Percentiles rank a stretch among this genome's conserved stretches.
These are phyloP conservation scores for Anhinga rufa DNA, from an alignment of 2,113 vertebrate species.

Conservation along the genomic window DNA sequence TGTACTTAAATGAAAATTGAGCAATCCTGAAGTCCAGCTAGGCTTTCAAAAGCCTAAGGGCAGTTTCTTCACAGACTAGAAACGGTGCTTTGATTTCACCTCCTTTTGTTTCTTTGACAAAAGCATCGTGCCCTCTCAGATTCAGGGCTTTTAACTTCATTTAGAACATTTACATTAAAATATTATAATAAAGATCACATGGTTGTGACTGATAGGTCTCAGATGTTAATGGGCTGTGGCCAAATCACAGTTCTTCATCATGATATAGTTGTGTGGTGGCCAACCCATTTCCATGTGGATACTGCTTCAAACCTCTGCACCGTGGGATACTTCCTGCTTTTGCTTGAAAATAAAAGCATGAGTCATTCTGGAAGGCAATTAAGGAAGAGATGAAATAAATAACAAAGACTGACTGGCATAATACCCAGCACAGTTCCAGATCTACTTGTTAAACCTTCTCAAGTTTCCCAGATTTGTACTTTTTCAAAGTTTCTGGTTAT, in stretches of 20 bases:
- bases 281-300: not conserved
- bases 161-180: not conserved
- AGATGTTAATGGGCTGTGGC: not conserved
- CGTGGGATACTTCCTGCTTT: not conserved
- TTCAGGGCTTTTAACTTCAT: not conserved
- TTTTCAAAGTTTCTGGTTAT: not conserved
- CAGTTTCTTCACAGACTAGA: not conserved
- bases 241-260: not conserved
- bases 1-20: not conserved
- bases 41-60: not conserved
- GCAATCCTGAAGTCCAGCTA: not conserved
- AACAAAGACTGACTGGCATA: not conserved
- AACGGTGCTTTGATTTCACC: not conserved
- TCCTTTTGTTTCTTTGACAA: not conserved
- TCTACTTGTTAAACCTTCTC: not conserved
- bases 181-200: not conserved
- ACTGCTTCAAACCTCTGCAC: not conserved
- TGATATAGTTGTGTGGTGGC: not conserved
- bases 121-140: not conserved
- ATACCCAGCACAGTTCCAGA: not conserved
- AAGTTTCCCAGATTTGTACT: not conserved
- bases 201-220: not conserved
- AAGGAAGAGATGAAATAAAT: not conserved
- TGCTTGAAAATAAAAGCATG: not conserved
- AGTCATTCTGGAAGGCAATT: not conserved